phyloP scores from a whole-genome alignment of 2,888 invertebrate genomes.

The Apamea anceps region DNA sequence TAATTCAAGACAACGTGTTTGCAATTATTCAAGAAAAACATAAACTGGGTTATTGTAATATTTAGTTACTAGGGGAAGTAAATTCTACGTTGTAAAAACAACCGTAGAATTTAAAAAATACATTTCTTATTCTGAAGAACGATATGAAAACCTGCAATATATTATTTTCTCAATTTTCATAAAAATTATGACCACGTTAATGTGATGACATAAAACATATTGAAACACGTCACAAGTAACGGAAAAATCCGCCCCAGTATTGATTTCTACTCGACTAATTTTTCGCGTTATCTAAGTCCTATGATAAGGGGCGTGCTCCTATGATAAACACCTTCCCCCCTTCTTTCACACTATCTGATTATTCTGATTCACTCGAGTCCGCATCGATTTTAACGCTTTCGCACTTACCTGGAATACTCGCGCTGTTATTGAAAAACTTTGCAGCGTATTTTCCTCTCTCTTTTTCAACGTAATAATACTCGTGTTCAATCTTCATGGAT shows the following conservation, averaged over 20 bases:
- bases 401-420: conserved; percentile 31
- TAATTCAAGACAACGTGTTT: conserved; percentile 26
- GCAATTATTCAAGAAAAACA: conserved; percentile 34
- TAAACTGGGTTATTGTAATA: background rate
- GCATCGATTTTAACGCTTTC: conserved; percentile 65
- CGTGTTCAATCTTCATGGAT: background rate
- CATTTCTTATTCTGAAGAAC: background rate
- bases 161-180: background rate
- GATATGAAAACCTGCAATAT: background rate
- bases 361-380: conserved; percentile 70
- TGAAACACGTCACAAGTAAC: conserved; percentile 59
- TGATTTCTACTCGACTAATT: conserved; percentile 86
- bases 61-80: background rate
- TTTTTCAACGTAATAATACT: background rate
- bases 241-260: conserved; percentile 79
- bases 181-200: conserved; percentile 29
- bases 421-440: background rate
- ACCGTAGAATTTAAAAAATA: background rate
- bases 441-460: background rate
- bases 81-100: background rate
- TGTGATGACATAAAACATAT: conserved; percentile 24
- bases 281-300: conserved; percentile 83
- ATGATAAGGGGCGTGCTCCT: conserved; percentile 81
- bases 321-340: conserved; percentile 83
- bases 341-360: conserved; percentile 78